Conservation (phyloP, 2,888 invertebrate species). For the Pheosia gnoma region DNA sequence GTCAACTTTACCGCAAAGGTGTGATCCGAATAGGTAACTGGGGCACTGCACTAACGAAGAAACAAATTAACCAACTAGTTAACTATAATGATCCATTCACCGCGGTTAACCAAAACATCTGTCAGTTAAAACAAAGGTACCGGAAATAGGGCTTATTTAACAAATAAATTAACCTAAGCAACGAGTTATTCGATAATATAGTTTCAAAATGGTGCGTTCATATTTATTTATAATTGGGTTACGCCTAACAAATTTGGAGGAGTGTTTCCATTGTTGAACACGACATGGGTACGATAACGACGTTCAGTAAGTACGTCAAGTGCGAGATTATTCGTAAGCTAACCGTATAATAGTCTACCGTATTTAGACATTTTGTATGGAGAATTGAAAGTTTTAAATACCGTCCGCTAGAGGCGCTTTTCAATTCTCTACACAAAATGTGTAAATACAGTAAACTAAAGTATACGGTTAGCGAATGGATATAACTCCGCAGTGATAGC, state of each 20-base stretch:
- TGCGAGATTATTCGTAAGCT: too few species aligned
- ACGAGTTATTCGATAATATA: conserved; percentile 49
- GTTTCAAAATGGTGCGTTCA: conserved; percentile 30
- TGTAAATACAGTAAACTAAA: too few species aligned
- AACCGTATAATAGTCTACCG: too few species aligned
- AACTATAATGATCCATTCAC: conserved; percentile 24
- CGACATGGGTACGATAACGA: conserved; percentile 4
- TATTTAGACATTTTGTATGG: too few species aligned
- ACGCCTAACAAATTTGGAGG: conserved; percentile 37
- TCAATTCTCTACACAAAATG: too few species aligned
- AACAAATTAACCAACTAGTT: conserved; percentile 9
- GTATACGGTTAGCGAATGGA: too few species aligned
- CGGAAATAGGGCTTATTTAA: conserved; percentile 48
- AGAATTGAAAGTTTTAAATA: too few species aligned
- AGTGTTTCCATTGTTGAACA: conserved; percentile 50
- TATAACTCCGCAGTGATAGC: too few species aligned
- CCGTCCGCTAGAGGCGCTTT: too few species aligned
- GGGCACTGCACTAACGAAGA: background rate
- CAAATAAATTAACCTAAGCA: conserved; percentile 70
- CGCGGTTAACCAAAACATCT: conserved; percentile 51
- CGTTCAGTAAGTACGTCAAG: too few species aligned
- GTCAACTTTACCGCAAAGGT: conserved; percentile 2
- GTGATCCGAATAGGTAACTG: background rate
- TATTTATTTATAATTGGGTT: conserved; percentile 59
- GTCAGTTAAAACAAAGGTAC: conserved; percentile 51